Evolutionary conservation across 2,113 vertebrate species (phyloP).

Genomic region (Anoplopoma fimbria): DNA sequence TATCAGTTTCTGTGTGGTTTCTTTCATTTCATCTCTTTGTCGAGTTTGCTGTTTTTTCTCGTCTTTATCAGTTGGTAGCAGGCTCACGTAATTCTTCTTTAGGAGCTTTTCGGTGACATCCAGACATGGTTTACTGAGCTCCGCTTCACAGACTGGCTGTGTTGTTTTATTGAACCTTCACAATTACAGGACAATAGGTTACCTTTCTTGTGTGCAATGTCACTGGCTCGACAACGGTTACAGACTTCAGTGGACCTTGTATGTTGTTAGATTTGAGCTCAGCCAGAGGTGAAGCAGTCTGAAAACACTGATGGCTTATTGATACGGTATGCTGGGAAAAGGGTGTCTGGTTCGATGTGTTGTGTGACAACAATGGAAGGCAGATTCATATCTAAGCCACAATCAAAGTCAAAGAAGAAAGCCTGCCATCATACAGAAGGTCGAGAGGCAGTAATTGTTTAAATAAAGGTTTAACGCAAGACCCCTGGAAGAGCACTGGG

Average conservation of each 20-base stretch:
- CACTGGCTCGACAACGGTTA: not conserved
- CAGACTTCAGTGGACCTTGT: not conserved
- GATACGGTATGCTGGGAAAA: not conserved
- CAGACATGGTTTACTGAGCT: not conserved
- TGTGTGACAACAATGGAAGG: not conserved
- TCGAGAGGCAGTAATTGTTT: not conserved
- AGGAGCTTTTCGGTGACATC: not conserved
- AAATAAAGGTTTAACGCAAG: not conserved
- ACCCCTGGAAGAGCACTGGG: no score
- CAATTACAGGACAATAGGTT: not conserved
- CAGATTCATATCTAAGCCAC: not conserved
- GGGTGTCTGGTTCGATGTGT: not conserved
- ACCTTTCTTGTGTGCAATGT: not conserved
- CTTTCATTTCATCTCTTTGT: not conserved
- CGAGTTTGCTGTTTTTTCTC: not conserved
- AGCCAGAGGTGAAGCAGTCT: not conserved
- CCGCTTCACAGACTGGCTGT: not conserved
- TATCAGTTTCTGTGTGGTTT: not conserved
- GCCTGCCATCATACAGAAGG: not conserved
- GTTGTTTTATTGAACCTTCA: not conserved
- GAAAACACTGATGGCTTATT: no score
- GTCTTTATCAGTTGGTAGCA: constrained; percentile 16
- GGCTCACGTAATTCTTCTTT: constrained; percentile 34
- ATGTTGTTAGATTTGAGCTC: not conserved
- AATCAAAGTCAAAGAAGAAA: not conserved